phyloP scores from a whole-genome alignment of 2,888 invertebrate species.

The Xestia xanthographa region DNA sequence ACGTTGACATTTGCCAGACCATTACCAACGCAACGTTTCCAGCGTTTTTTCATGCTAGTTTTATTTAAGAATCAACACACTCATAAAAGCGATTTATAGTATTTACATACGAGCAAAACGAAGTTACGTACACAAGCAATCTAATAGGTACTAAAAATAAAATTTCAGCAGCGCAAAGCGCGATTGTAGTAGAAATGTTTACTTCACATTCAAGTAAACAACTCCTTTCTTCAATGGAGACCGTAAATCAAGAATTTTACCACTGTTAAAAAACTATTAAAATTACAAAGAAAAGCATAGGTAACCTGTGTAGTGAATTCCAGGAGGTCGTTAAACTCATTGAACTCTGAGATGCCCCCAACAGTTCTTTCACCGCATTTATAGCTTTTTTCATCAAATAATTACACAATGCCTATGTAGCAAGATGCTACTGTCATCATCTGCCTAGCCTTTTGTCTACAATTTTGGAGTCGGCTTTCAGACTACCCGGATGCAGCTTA shows the following conservation, averaged over 20 bases:
- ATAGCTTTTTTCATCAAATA: background rate
- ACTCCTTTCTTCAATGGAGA: background rate
- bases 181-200: background rate
- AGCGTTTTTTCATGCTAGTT: background rate
- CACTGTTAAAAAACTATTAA: background rate
- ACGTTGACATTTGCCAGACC: too few species aligned
- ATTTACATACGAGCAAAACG: too few species aligned
- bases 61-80: too few species aligned
- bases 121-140: too few species aligned
- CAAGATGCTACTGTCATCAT: background rate
- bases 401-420: background rate
- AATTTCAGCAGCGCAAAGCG: background rate
- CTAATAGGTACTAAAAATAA: too few species aligned
- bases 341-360: background rate
- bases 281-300: slow-evolving; percentile 3
- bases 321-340: background rate
- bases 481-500: background rate
- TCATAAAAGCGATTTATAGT: too few species aligned
- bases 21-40: background rate
- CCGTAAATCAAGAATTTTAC: background rate
- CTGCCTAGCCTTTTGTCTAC: background rate
- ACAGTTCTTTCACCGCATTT: background rate
- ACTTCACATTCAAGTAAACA: background rate
- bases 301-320: background rate
- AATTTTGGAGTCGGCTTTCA: background rate